A percentile compares a stretch with the other conserved stretches of the same genome.
These are phyloP conservation scores for Parnassius apollo DNA, from an alignment of 2,888 invertebrate genomes.

Conservation along the genomic window DNA sequence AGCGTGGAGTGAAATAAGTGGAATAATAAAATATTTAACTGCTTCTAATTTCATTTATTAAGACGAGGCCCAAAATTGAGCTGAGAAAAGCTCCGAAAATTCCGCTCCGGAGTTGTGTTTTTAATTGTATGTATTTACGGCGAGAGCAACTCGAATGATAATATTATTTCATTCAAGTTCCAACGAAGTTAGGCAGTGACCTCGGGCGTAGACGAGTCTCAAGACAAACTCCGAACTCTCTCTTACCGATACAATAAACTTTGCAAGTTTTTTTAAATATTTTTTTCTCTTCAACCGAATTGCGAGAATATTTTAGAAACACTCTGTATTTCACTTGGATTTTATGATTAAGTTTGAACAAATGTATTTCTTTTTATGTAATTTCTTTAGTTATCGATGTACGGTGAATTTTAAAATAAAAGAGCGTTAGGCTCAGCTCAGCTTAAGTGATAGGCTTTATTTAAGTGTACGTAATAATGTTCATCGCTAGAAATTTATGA, in stretches of 20 bases:
- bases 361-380: no score
- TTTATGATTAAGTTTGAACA: constrained; percentile 42
- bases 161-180: constrained; percentile 61
- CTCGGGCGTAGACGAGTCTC: constrained; percentile 38
- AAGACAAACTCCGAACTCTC: constrained; percentile 63
- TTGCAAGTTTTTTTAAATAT: constrained; percentile 44
- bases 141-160: constrained; percentile 48
- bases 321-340: constrained; percentile 53
- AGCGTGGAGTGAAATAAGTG: constrained; percentile 1
- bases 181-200: constrained; percentile 45
- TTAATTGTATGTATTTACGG: constrained; percentile 40
- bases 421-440: no score
- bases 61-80: constrained; percentile 20
- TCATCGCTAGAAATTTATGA: no score
- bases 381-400: no score
- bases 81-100: constrained; percentile 17
- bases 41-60: constrained; percentile 25
- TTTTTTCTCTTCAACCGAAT: constrained; percentile 33
- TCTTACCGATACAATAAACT: constrained; percentile 57
- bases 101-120: constrained; percentile 32
- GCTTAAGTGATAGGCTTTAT: no score
- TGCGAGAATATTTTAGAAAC: constrained; percentile 58
- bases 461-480: no score
- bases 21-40: constrained; percentile 24
- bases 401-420: no score